phyloP scores from a whole-genome alignment of 2,797 vertebrate species.

The Onychomys arenicola region DNA sequence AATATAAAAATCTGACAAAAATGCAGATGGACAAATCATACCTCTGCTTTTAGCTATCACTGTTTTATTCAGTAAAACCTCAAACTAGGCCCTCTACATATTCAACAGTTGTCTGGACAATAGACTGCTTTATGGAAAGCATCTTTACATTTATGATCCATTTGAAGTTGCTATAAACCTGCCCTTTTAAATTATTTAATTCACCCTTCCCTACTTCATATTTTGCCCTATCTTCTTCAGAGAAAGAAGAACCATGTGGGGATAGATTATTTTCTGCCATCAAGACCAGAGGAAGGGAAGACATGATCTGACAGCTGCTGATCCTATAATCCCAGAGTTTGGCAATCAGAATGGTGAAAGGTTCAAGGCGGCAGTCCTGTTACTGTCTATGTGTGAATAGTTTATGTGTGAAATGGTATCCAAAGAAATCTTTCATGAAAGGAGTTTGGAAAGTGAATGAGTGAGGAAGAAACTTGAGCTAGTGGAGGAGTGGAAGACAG shows the following conservation, averaged over 20 bases:
- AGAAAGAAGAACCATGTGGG: neutral
- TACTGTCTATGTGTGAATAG: neutral
- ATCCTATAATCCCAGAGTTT: neutral
- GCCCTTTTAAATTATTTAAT: neutral
- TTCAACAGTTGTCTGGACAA: neutral
- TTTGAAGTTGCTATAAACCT: neutral
- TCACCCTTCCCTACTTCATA: neutral
- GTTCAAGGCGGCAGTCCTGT: neutral
- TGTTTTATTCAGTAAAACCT: neutral
- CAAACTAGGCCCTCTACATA: neutral
- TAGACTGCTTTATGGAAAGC: neutral
- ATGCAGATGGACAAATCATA: neutral
- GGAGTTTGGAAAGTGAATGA: neutral
- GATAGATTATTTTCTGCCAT: neutral
- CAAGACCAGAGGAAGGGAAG: neutral
- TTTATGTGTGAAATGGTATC: conserved; percentile 13
- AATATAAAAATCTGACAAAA: neutral
- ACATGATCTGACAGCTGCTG: neutral
- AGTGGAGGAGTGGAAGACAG: neutral
- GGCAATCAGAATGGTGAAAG: conserved; percentile 40
- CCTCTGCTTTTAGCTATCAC: neutral
- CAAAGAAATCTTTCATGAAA: neutral
- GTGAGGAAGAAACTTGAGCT: neutral
- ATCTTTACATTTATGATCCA: neutral
- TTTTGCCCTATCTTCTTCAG: neutral